Percentiles rank a stretch among this genome's conserved stretches.
phyloP scores from a whole-genome alignment of 2,888 invertebrate genomes.

The Piscicola geometra region DNA sequence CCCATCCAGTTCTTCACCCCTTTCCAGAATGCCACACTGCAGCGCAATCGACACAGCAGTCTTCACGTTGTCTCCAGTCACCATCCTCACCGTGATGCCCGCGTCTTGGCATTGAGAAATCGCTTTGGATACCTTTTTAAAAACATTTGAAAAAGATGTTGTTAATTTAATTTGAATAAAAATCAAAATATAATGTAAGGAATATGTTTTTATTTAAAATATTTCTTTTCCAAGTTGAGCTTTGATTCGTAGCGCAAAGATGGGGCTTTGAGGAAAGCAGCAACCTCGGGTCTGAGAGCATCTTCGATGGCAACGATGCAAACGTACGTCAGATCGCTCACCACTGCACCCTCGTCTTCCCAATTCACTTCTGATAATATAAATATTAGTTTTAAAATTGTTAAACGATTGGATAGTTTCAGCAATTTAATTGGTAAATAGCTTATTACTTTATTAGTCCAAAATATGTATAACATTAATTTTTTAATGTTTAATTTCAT shows the following conservation, averaged over 20 bases:
- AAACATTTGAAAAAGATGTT: no score
- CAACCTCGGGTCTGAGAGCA: slow-evolving; percentile 31
- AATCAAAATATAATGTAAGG: no score
- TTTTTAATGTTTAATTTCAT: no score
- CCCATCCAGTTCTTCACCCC: slow-evolving; percentile 18
- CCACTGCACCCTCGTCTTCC: slow-evolving; percentile 32
- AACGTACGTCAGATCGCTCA: slow-evolving; percentile 16
- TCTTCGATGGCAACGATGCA: slow-evolving; percentile 36
- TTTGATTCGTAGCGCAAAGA: background rate
- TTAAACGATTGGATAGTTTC: no score
- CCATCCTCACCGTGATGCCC: slow-evolving; percentile 35
- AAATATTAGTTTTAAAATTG: no score
- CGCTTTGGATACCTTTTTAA: slow-evolving; percentile 30
- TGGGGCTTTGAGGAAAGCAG: background rate
- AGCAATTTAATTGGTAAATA: no score
- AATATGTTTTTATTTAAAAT: no score
- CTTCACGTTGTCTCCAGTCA: slow-evolving; percentile 35
- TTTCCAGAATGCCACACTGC: slow-evolving; percentile 29
- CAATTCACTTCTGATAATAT: slow-evolving; percentile 26
- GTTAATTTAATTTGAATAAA: no score
- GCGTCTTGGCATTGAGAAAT: slow-evolving; percentile 28
- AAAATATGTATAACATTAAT: no score
- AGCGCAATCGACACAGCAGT: slow-evolving; percentile 31
- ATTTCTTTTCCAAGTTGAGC: no score
- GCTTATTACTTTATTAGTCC: no score